Evolutionary conservation across 2,888 invertebrate species (phyloP).

Genomic region (Perithous albicinctus): DNA sequence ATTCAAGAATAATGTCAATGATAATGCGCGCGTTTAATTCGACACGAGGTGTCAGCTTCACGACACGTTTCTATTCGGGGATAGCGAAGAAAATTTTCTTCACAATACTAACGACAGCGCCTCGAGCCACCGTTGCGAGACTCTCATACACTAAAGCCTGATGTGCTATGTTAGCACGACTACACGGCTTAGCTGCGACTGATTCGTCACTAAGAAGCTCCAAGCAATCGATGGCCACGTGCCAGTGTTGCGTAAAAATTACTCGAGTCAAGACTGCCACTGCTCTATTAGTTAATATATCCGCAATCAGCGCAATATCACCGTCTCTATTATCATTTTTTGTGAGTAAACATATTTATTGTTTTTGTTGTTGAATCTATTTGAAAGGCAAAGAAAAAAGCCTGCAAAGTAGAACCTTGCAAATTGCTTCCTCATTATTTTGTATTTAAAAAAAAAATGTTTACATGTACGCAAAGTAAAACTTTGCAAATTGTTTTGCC

Average conservation of each 20-base stretch:
- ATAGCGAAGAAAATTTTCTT: conserved; percentile 2
- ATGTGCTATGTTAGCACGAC: neutral
- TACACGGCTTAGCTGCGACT: conserved; percentile 17
- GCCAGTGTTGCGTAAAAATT: conserved; percentile 62
- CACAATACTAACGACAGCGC: neutral
- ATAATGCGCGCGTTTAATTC: neutral
- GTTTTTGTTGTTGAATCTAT: neutral
- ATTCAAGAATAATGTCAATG: neutral
- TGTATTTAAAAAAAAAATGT: no score
- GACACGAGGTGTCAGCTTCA: neutral
- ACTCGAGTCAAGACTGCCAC: neutral
- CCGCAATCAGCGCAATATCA: neutral
- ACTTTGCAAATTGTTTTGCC: no score
- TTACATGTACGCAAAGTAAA: no score
- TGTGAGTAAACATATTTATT: conserved; percentile 1
- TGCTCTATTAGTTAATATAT: neutral
- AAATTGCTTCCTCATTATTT: no score
- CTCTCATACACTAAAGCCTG: neutral
- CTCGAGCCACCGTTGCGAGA: neutral
- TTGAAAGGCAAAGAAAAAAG: no score
- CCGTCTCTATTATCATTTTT: neutral
- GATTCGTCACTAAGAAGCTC: conserved; percentile 49
- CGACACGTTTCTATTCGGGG: conserved; percentile 27
- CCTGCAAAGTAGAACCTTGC: no score
- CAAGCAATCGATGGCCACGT: conserved; percentile 58